phyloP scores from a whole-genome alignment of 2,113 vertebrate species.

The Rhynchomys soricoides region DNA sequence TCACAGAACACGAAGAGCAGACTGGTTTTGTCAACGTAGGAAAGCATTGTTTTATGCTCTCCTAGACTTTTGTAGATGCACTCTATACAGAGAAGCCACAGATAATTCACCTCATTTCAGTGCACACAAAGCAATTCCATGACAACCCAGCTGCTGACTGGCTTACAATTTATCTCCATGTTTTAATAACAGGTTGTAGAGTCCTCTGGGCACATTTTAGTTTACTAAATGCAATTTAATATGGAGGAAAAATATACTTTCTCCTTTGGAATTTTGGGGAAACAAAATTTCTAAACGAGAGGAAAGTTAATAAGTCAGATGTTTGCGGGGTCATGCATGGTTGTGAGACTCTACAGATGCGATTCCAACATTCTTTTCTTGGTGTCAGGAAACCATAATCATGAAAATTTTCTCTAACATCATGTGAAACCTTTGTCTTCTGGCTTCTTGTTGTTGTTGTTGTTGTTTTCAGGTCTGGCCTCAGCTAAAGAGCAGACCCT shows the following conservation, averaged over 20 bases:
- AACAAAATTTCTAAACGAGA: constrained; percentile 60
- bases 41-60: constrained; percentile 52
- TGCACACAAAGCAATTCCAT: background rate
- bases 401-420: background rate
- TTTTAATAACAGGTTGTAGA: background rate
- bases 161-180: constrained; percentile 12
- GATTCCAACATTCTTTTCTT: constrained; percentile 41
- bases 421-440: constrained; percentile 17
- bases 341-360: constrained; percentile 35
- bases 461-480: background rate
- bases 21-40: background rate
- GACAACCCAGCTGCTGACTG: constrained; percentile 42
- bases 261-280: constrained; percentile 29
- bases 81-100: background rate
- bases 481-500: background rate
- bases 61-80: background rate
- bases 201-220: constrained; percentile 52
- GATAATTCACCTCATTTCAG: background rate
- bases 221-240: constrained; percentile 62
- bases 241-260: constrained; percentile 26
- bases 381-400: constrained; percentile 3
- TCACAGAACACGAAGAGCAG: constrained; percentile 34
- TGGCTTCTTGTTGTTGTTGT: background rate
- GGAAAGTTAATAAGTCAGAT: constrained; percentile 53
- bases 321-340: constrained; percentile 44